Percentiles rank a stretch among this genome's conserved stretches.
These are phyloP conservation scores for Brachypteracias leptosomus DNA, from an alignment of 2,113 vertebrate genomes.

Conservation along the genomic window DNA sequence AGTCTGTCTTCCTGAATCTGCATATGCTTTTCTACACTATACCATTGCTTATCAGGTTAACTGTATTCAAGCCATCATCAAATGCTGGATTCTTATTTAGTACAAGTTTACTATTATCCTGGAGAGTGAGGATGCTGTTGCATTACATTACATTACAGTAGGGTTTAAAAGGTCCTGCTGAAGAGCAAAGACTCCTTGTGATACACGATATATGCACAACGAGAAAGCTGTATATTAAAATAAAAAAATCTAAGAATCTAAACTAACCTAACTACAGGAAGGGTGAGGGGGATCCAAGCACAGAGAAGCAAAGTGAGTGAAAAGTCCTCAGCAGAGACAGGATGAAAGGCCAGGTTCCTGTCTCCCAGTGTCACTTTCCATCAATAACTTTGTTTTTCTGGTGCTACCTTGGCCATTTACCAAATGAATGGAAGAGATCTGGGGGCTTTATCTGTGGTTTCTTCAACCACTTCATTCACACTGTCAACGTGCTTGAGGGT, in stretches of 20 bases:
- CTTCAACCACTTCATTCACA: neutral
- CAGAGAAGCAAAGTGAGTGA: neutral
- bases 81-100: neutral
- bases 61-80: neutral
- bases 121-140: neutral
- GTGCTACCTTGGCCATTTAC: neutral
- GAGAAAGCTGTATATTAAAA: neutral
- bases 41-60: neutral
- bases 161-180: neutral
- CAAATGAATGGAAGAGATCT: neutral
- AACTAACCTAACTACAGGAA: neutral
- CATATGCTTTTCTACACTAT: neutral
- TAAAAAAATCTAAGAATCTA: neutral
- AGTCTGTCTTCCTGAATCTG: neutral
- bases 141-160: fast-evolving
- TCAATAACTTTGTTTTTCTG: neutral
- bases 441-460: neutral
- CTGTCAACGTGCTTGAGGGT: neutral
- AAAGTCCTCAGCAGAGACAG: neutral
- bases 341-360: neutral
- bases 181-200: neutral
- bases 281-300: neutral
- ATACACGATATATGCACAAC: neutral
- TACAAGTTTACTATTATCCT: neutral
- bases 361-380: neutral